phyloP scores from a whole-genome alignment of 2,888 invertebrate species.

The Steromphala cineraria region DNA sequence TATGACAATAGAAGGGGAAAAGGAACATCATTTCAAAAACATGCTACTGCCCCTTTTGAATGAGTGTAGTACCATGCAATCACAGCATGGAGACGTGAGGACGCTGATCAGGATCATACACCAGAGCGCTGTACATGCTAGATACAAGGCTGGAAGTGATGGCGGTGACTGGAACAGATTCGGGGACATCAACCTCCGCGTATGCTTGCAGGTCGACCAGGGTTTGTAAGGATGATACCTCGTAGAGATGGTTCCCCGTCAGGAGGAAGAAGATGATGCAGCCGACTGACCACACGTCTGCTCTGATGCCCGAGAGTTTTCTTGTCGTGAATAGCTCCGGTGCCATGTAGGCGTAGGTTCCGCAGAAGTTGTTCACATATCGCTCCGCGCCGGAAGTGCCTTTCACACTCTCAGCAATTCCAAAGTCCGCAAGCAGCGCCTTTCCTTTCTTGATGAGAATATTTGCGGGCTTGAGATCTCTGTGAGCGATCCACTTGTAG shows the following conservation, averaged over 20 bases:
- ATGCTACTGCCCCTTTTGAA: no score
- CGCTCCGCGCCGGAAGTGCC: background rate
- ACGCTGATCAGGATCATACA: background rate
- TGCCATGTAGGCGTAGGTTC: conserved; percentile 7
- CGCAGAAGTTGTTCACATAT: background rate
- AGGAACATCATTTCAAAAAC: no score
- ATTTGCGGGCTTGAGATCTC: conserved; percentile 4
- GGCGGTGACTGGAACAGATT: background rate
- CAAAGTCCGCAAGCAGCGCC: background rate
- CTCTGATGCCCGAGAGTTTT: background rate
- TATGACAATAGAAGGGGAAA: no score
- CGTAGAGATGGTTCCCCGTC: background rate
- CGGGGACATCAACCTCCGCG: background rate
- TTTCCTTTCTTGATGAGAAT: background rate
- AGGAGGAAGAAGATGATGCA: conserved; percentile 8
- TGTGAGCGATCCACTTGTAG: background rate
- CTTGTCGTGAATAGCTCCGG: background rate
- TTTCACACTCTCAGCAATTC: background rate
- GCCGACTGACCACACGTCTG: conserved; percentile 1
- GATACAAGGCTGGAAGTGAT: background rate
- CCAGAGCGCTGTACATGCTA: background rate
- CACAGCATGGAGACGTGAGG: background rate
- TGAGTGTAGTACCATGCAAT: background rate
- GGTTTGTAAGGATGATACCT: background rate
- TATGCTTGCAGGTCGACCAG: background rate